Base-by-base conservation (phyloP, 1,140 invertebrate species). In the Acromyrmex echinatior region DNA sequence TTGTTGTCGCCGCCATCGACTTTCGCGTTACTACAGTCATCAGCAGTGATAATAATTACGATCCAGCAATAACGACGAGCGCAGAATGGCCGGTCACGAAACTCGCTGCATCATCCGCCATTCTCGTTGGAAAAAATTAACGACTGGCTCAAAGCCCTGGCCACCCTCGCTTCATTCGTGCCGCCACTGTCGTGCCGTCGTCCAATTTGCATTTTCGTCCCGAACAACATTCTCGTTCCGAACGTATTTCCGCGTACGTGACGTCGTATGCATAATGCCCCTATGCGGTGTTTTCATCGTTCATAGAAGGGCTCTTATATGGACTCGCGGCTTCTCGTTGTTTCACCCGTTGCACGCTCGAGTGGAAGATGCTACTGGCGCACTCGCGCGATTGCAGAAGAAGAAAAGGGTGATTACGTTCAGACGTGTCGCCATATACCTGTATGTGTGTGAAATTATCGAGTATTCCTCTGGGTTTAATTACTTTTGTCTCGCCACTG, bases 401-500 rank as follows among this genome's bases (percentile, higher is more conserved):
- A 39, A 70, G 78, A 62, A 84, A 62, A 65, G 65, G 35, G 31
- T 39, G 28, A 53, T 86, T 82, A 56, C 78, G 88, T 68, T 53
- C 3, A 39, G 45, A 73, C 58, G 56, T 79, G 79, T 56, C 79
- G 68, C 80, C 70, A 45, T 87, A 45, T 87, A 21, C 21, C 21
- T 21, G 21, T 21, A 87, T 84, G 86, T 92, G 86, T 91, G 90
- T 65, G 91, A 91, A 91, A 91, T 92, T 92, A 92, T 92, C 86
- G 90, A 92, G 86, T 80, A 87, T 62, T 90, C 91, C 91, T 92
- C 45, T 73, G 86, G 86, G 91, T 68, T 89, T 92, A 92, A 92
- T 92, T 92, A 92, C 90, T 92, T 92, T 86, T 89, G 89, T 88
- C 91, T 80, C 77, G 85, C 87, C 88, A 49, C 76, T 71, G 86